Evolutionary conservation across 1,140 invertebrate species (phyloP), one percentile per base, ranked within the genome.

Genomic region (Drosophila ogumai): DNA sequence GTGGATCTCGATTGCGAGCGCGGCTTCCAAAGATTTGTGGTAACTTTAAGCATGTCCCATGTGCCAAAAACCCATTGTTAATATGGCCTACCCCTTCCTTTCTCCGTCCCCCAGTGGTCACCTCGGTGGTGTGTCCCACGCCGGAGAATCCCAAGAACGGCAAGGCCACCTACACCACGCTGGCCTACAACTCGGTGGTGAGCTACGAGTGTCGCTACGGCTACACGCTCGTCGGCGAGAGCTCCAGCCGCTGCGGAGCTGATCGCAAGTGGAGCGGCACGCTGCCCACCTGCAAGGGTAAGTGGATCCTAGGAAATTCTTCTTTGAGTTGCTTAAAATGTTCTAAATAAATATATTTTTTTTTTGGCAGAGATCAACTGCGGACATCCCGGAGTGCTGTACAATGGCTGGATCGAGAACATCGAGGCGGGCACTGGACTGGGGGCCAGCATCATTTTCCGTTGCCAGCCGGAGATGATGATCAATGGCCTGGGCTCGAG

Each of bases 351-450:
- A 9, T 4, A 10, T 8, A 15, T 9, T 44, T 22, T 44, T 22
- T 2, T 3, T 12, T 17, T 57, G 90, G 96, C 54, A 92, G 98
- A 99, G 94, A 99, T 99, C 82, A 97, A 99, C 93, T 99, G 98
- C 92, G 97, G 97, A 3, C 95, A 96, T 78, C 97, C 98, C 0
- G 97, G 97, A 6, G 94, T 95, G 22, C 94, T 99, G 1, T 97
- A 97, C 94, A 99, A 99, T 91, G 98, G 98, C 8, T 99, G 98
- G 96, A 94, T 99, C 61, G 98, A 99, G 93, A 98, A 98, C 81
- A 97, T 97, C 55, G 97, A 97, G 77, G 94, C 95, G 13, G 97
- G 97, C 22, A 98, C 98, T 7, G 97, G 96, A 0, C 94, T 98
- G 25, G 98, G 98, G 0, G 96, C 97, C 0, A 98, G 97, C 41